Base-by-base conservation (phyloP, 2,888 invertebrate genomes). In the Zonitis immaculata region DNA sequence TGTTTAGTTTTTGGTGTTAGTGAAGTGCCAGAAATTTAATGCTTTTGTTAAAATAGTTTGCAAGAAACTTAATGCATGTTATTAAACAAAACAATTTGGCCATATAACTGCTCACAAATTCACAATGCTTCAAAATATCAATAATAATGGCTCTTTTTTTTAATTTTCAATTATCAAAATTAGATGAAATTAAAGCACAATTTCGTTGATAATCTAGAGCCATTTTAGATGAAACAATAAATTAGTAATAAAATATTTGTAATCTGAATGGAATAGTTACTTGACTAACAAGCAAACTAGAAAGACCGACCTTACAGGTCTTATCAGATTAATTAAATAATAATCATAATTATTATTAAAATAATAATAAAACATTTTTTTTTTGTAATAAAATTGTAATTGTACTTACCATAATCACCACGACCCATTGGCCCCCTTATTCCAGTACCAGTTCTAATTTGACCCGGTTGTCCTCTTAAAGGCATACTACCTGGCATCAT, bases 401-500 rank as follows among this genome's bases (percentile, higher is more conserved):
- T 43, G 56, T 68, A 87, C 91, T 88, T 85, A 92, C 93, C 92
- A 80, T 92, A 93, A 77, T 93, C 92, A 66, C 91, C 90, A 69
- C 90, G 83, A 63, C 91, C 87, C 83, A 91, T 85, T 58, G 86
- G 84, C 72, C 85, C 81, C 75, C 88, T 77, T 77, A 83, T 80
- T 65, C 80, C 79, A 61, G 77, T 81, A 51, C 78, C 14, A 35
- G 35, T 30, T 44, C 65, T 75, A 42, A 78, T 75, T 57, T 70
- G 68, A 39, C 76, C 74, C 3, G 73, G 74, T 20, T 74, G 75
- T 65, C 84, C 81, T 61, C 85, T 79, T 70, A 84, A 79, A 69
- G 87, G 80, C 73, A 84, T 80, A 59, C 79, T 78, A 54, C 75
- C 74, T 12, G 82, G 80, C 81, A 88, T 85, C 83, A 87, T 85